Base-by-base conservation (phyloP, 2,113 vertebrate genomes). In the Ictalurus furcatus region DNA sequence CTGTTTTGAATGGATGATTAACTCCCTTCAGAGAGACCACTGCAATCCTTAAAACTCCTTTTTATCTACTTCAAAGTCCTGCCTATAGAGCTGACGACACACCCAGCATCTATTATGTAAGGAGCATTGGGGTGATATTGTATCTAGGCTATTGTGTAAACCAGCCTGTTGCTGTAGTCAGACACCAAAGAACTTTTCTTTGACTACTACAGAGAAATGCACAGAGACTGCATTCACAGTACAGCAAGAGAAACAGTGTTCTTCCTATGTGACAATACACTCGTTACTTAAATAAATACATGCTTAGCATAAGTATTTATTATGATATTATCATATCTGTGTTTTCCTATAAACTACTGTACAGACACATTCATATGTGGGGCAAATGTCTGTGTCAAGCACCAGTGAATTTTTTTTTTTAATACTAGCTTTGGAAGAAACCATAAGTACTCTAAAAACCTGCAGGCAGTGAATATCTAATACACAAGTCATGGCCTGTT, bases 101-200 rank as follows among this genome's bases (percentile, higher is more conserved):
- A 85, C 83, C 88, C 73, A 85, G 48, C 59, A 85, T 67, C 23
- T 23, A 56, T 85, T 89, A 79, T 89, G 73, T 56, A 56, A 40
- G 8, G n/a, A 37, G 21, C 83, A 67, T 82, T 58, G 74, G 28
- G 37, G 14, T 78, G 58, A 89, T 63, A 78, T 61, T 85, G 48
- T 82, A 82, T 88, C 79, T 73, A 6, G 30, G 34, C 87, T 83
- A 71, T 58, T 85, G 44, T 78, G 69, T 67, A n/a, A 25, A 74
- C 80, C 67, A n/a, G 59, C 2, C 40, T 12, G 69, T 56, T 85
- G 44, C 84, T 21, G 48, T 40, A 85, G 40, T 61, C 34, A n/a
- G 28, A 61, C 82, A 74, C 40, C 52, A 63, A 34, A 85, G 71
- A 85, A 6, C 9, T 37, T 85, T 76, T 59, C 69, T 63, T 61